Conservation (phyloP, 2,888 invertebrate genomes). For the Cremastobaeus sp. region DNA sequence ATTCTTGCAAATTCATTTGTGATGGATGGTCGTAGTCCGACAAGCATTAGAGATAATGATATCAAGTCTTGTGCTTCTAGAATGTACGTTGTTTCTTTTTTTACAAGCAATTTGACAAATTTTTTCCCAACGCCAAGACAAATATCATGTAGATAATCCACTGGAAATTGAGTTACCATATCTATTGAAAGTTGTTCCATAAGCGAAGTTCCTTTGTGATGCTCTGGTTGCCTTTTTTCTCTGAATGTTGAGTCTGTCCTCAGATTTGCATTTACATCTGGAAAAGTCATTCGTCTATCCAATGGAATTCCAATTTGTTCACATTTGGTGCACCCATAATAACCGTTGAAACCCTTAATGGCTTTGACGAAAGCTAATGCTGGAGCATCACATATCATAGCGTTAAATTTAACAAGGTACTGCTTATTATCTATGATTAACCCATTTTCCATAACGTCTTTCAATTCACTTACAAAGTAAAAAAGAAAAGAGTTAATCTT, state of each 20-base stretch:
- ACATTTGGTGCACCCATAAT: constrained; percentile 2
- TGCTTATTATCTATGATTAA: neutral
- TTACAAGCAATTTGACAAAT: constrained; percentile 1
- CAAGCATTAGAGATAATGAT: neutral
- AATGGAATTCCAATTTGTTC: neutral
- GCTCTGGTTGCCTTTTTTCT: neutral
- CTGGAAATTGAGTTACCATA: too few species aligned
- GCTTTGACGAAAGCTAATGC: neutral
- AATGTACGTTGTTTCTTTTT: too few species aligned
- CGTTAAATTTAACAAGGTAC: neutral
- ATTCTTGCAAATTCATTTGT: constrained; percentile 1
- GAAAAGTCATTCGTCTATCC: neutral
- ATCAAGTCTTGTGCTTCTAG: too few species aligned
- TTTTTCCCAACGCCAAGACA: constrained; percentile 2
- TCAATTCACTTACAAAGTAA: neutral
- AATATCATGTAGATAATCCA: too few species aligned
- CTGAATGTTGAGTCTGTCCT: neutral
- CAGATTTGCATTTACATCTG: neutral
- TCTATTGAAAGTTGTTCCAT: too few species aligned
- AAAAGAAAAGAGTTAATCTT: neutral
- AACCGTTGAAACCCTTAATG: neutral
- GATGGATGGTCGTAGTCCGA: neutral
- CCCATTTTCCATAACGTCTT: neutral
- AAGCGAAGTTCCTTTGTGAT: neutral
- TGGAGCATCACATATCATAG: constrained; percentile 1